Evolutionary conservation across 2,888 invertebrate species (phyloP), one percentile per base, ranked within the genome.

Genomic region (Acanthosoma haemorrhoidale): DNA sequence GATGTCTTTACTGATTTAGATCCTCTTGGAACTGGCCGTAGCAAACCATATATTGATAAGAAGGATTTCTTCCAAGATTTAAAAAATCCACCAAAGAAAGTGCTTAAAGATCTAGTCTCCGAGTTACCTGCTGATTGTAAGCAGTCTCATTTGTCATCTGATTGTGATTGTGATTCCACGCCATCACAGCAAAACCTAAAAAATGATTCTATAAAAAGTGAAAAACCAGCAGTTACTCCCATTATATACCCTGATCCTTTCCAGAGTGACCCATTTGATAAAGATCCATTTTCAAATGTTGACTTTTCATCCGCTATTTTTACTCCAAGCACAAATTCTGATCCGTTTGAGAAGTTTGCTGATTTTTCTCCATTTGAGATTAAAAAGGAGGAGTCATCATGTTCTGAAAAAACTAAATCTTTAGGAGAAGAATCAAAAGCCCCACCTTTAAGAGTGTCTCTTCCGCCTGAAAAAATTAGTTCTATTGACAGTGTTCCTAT

Each of bases 21-120:
- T 85, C 95, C 95, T 73, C 84, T 94, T 79, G 94, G 94, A 79
- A 94, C 92, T 77, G 93, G 94, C 79, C 87, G 91, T 81, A 91
- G 89, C 82, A 91, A 91, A 82, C 94, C 94, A 74, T 95, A 94
- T 84, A 88, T 94, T 79, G 94, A 95, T 85, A 93, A 93, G 83
- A 94, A 94, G 85, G 92, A 93, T 83, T 95, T 95, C 85, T 95
- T 95, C 85, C 92, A 94, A 84, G 93, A 94, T 81, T 85, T 94
- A 79, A 94, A 94, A 84, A 94, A 94, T 82, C 94, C 94, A 76
- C 93, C 94, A 77, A 93, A 94, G 84, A 93, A 92, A 83, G 90
- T 91, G 74, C 86, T 94, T 77, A 93, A 94, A 83, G 94, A 94
- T 82, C 84, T 94, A 80, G 88, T 88, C 70, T 64, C 73, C n/a